Conservation (phyloP, 2,797 vertebrate species). For the Myiothlypis coronata region DNA sequence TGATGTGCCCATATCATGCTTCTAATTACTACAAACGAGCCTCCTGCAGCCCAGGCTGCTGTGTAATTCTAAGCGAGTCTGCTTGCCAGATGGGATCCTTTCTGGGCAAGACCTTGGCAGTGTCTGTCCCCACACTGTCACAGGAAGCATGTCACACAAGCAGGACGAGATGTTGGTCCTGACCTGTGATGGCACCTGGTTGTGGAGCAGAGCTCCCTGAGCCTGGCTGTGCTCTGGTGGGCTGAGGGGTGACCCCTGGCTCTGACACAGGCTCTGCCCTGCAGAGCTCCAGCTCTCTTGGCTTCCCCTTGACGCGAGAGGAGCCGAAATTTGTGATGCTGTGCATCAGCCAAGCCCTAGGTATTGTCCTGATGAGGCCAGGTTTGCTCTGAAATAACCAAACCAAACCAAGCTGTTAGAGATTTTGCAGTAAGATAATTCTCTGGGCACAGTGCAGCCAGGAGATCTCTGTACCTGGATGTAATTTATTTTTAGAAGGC, state of each 20-base stretch:
- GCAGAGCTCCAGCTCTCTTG: neutral
- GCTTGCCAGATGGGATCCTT: neutral
- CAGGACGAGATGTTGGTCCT: neutral
- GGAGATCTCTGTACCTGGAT: neutral
- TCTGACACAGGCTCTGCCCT: neutral
- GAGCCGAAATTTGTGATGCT: neutral
- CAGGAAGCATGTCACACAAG: neutral
- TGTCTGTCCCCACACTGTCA: neutral
- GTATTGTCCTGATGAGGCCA: neutral
- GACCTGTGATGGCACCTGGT: neutral
- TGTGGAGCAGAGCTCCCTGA: neutral
- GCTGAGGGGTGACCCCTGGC: neutral
- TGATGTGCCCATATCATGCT: neutral
- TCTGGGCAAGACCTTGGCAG: neutral
- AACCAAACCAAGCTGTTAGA: neutral
- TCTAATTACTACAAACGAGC: constrained; percentile 40
- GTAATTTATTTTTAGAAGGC: constrained; percentile 53
- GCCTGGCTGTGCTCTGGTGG: neutral
- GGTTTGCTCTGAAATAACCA: neutral
- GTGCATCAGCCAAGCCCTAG: neutral
- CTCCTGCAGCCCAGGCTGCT: constrained; percentile 17
- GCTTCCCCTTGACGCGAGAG: neutral
- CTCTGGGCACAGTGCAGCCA: neutral
- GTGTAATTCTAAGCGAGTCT: neutral
- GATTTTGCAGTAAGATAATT: neutral